phyloP scores from a whole-genome alignment of 92 coral and sea anemone species.

The Meandrina meandrites region DNA sequence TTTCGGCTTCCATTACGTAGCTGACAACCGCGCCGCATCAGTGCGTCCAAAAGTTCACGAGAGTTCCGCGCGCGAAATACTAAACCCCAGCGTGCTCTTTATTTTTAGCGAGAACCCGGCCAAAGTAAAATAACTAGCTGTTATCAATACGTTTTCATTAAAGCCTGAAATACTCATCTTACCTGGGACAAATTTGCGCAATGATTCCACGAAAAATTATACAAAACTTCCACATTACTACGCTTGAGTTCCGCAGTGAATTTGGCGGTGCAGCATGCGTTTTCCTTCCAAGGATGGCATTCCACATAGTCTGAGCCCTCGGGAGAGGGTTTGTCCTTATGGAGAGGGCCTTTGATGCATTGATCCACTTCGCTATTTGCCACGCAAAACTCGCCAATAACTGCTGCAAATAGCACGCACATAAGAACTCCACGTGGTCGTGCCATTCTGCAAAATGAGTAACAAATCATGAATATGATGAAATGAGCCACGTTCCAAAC shows the following conservation, averaged over 20 bases:
- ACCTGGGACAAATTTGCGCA: constrained; percentile 83
- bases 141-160: neutral
- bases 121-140: neutral
- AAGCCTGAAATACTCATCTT: neutral
- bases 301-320: constrained; percentile 71
- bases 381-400: constrained; percentile 3
- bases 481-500: neutral
- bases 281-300: constrained; percentile 81
- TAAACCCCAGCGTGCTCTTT: no score
- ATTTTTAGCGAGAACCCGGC: neutral
- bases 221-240: constrained; percentile 66
- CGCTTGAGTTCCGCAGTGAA: constrained; percentile 68
- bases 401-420: neutral
- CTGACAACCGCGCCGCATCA: neutral
- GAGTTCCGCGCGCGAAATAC: no score
- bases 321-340: constrained; percentile 71
- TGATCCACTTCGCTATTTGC: constrained; percentile 29
- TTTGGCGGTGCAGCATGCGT: constrained; percentile 81
- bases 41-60: neutral
- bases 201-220: constrained; percentile 89
- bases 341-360: constrained; percentile 71
- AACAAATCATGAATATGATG: neutral
- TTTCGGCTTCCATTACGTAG: neutral
- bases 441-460: constrained; percentile 33
- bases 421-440: neutral